These are phyloP conservation scores for Sebastes ruberrimus DNA, from an alignment of 2,797 vertebrate genomes.

Conservation along the genomic window DNA sequence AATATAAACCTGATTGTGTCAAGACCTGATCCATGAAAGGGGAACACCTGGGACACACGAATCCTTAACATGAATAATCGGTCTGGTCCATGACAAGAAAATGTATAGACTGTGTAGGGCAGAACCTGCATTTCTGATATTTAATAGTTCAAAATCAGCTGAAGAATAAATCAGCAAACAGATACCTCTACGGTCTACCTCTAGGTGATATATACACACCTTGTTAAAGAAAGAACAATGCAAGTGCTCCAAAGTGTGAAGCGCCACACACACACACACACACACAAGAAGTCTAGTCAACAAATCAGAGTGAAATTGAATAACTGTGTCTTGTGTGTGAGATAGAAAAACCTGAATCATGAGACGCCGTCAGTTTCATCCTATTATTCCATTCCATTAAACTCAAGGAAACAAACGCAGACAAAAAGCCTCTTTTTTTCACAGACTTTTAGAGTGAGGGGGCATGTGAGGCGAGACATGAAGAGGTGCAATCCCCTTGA, in stretches of 20 bases:
- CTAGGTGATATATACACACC: background rate
- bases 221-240: background rate
- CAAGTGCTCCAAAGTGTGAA: background rate
- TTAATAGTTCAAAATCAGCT: background rate
- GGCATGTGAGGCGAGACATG: conserved; percentile 35
- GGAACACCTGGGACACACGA: background rate
- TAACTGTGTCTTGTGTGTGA: conserved; percentile 4
- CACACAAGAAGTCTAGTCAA: background rate
- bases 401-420: conserved; percentile 50
- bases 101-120: background rate
- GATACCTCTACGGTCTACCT: background rate
- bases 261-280: background rate
- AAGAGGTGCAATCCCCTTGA: conserved; percentile 62
- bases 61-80: background rate
- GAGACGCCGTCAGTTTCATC: conserved; percentile 41
- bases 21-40: background rate
- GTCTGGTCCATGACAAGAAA: background rate
- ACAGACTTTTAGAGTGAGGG: conserved; percentile 49
- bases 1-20: background rate
- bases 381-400: conserved; percentile 73
- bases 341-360: conserved; percentile 18
- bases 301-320: conserved; percentile 21
- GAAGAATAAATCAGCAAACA: background rate
- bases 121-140: background rate
- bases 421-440: conserved; percentile 52